phyloP scores from a whole-genome alignment of 2,797 vertebrate species.

The Centropyge bicolor region DNA sequence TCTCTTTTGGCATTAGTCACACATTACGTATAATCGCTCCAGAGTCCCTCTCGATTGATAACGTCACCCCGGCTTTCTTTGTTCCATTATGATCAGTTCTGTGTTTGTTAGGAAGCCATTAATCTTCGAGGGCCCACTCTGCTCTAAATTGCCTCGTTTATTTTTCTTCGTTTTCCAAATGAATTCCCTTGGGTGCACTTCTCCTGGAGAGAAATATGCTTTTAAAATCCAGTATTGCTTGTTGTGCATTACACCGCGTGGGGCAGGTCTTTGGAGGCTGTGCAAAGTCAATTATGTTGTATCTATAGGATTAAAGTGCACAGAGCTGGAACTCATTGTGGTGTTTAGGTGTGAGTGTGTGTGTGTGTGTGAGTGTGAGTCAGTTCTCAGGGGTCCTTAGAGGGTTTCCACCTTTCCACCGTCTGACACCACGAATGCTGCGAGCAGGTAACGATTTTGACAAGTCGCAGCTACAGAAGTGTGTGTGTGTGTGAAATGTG shows the following conservation, averaged over 20 bases:
- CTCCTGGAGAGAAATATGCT: constrained; percentile 59
- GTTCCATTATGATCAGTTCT: constrained; percentile 70
- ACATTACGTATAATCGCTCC: constrained; percentile 49
- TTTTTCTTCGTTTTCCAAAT: constrained; percentile 62
- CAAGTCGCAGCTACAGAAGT: constrained; percentile 49
- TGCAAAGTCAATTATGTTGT: constrained; percentile 69
- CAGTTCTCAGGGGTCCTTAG: constrained; percentile 29
- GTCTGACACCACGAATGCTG: constrained; percentile 50
- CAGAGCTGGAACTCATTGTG: constrained; percentile 23
- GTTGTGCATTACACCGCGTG: constrained; percentile 56
- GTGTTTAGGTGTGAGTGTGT: neutral
- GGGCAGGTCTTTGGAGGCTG: constrained; percentile 56
- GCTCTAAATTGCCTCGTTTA: constrained; percentile 70
- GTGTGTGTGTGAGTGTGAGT: constrained; percentile 6
- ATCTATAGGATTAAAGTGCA: constrained; percentile 57
- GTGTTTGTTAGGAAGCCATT: constrained; percentile 70
- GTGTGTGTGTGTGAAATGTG: constrained; percentile 48
- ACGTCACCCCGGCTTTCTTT: constrained; percentile 48
- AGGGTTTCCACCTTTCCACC: constrained; percentile 63
- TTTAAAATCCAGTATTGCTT: constrained; percentile 61
- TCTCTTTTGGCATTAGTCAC: constrained; percentile 45
- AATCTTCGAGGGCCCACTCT: constrained; percentile 64
- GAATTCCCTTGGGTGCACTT: constrained; percentile 69
- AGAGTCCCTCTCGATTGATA: constrained; percentile 44
- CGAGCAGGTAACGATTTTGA: constrained; percentile 48